Base-by-base conservation (phyloP, 2,888 invertebrate genomes). In the Laothoe populi region DNA sequence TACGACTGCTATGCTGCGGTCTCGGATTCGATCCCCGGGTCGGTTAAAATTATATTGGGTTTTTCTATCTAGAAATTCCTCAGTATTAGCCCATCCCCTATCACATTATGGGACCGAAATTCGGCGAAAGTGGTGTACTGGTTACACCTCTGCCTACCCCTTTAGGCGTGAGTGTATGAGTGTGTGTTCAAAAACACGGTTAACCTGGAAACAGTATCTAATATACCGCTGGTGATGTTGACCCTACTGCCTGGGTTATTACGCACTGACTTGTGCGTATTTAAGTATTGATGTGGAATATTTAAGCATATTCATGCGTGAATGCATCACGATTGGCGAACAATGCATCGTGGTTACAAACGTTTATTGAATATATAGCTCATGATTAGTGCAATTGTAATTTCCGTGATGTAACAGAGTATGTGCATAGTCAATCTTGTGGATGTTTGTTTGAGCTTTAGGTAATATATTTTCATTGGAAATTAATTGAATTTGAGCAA, bases 301-400 rank as follows among this genome's bases (percentile, higher is more conserved):
- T 42, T 53, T 16, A 61, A 57, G 46, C 58, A 38, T 46, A 57
- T 40, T 23, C 71, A 70, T 72, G 53, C 46, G 65, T 70, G 73
- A 80, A 82, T 82, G 79, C 80, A 77, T 77, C 75, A 79, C 87
- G 88, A 89, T 88, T 89, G 84, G 84, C 86, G 83, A 86, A 85
- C 86, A 86, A 79, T 81, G 73, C 82, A 73, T 72, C 71, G 76
- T 78, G 78, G 77, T 69, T 76, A 75, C 74, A 67, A 70, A 70
- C 70, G 66, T 70, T 72, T 72, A 63, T 67, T 69, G 67, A 66
- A 70, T 72, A 69, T 76, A 71, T 72, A 69, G 68, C 68, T 66
- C 71, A 68, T 69, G 72, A 69, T 67, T 66, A 70, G 69, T 69
- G 64, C 59, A 62, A 68, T 66, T 63, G 64, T 65, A 66, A 67